Evolutionary conservation across 2,888 invertebrate species (phyloP).

Genomic region (Oligia latruncula): DNA sequence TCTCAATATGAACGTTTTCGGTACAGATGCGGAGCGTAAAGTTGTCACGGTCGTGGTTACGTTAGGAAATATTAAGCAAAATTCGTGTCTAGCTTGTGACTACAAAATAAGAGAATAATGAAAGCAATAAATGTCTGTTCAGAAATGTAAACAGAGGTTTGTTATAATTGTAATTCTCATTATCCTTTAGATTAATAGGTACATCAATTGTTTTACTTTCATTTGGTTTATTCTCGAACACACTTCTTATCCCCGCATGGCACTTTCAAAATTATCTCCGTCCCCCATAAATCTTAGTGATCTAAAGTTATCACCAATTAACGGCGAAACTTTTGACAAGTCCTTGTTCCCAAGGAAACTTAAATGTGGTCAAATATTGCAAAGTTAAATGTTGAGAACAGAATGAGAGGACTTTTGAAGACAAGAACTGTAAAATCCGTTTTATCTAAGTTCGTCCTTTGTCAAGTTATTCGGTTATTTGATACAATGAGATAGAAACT

Average conservation of each 20-base stretch:
- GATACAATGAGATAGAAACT: neutral
- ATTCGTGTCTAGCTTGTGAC: neutral
- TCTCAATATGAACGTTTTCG: neutral
- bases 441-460: slow-evolving; percentile 2
- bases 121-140: neutral
- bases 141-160: neutral
- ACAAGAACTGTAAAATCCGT: slow-evolving; percentile 3
- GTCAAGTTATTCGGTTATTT: slow-evolving; percentile 20
- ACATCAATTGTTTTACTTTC: neutral
- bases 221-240: neutral
- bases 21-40: neutral
- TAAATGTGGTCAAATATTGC: slow-evolving; percentile 50
- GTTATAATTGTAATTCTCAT: neutral
- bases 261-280: slow-evolving; percentile 23
- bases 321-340: slow-evolving; percentile 40
- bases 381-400: slow-evolving; percentile 25
- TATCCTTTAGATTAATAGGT: neutral
- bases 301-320: slow-evolving; percentile 51
- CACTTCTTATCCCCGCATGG: neutral
- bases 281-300: slow-evolving; percentile 43
- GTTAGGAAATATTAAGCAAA: neutral
- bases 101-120: neutral
- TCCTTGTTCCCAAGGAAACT: slow-evolving; percentile 40
- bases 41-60: neutral
- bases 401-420: slow-evolving; percentile 7